Percentiles rank a stretch among this genome's conserved stretches.
Conservation (phyloP, 2,797 vertebrate genomes). For the Catostomus latipinnis region DNA sequence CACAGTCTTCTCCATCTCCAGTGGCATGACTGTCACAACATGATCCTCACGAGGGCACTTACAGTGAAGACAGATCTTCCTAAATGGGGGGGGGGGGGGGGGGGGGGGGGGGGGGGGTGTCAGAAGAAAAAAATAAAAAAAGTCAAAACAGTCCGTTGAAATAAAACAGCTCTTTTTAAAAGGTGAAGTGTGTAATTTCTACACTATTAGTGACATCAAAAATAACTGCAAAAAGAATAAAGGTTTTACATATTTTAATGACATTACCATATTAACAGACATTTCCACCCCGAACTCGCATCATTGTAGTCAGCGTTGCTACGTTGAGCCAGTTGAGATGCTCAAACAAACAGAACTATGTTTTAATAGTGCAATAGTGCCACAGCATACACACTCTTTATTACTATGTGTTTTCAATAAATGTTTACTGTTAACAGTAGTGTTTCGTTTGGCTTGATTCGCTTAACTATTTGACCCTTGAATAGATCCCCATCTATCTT, state of each 20-base stretch:
- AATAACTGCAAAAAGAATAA: too few relatives aligned
- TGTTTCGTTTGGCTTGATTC: not conserved
- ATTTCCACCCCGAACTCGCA: too few relatives aligned
- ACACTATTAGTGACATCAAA: too few relatives aligned
- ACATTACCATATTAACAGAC: too few relatives aligned
- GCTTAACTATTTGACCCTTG: not conserved
- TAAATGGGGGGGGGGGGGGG: slow-evolving; percentile 57
- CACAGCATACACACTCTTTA: too few relatives aligned
- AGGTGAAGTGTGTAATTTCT: too few relatives aligned
- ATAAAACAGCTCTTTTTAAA: not conserved
- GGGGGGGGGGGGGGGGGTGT: too few relatives aligned
- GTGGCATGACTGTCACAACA: slow-evolving; percentile 92
- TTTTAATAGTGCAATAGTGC: too few relatives aligned
- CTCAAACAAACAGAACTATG: too few relatives aligned
- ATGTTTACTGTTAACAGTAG: not conserved
- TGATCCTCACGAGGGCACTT: slow-evolving; percentile 98
- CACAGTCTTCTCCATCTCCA: slow-evolving; percentile 99
- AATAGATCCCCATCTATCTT: not conserved
- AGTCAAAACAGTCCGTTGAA: not conserved
- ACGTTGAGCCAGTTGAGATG: too few relatives aligned
- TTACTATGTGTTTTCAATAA: not conserved
- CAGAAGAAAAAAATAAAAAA: not conserved
- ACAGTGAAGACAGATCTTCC: slow-evolving; percentile 99
- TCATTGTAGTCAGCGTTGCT: too few relatives aligned
- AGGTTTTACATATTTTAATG: too few relatives aligned